Evolutionary conservation across 2,888 invertebrate genomes (phyloP).

Genomic region (Xanthorhoe spadicearia): DNA sequence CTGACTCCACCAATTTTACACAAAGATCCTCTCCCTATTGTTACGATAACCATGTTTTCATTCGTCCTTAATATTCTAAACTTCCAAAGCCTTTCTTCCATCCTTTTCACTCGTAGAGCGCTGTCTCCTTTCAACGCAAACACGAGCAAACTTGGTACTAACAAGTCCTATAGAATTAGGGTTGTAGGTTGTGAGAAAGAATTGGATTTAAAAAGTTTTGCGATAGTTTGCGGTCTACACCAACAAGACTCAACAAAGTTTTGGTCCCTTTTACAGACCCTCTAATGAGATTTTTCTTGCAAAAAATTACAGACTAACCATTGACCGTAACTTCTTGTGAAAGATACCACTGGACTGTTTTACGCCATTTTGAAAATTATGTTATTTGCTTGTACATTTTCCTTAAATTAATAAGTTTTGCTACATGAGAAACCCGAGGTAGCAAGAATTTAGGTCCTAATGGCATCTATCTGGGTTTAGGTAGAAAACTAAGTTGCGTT

Average conservation of each 20-base stretch:
- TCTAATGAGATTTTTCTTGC: neutral
- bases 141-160: slow-evolving; percentile 34
- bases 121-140: slow-evolving; percentile 25
- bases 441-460: too few species aligned
- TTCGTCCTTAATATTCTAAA: slow-evolving; percentile 28
- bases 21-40: slow-evolving; percentile 14
- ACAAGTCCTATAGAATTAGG: slow-evolving; percentile 38
- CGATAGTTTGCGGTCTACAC: neutral
- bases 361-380: too few species aligned
- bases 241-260: neutral
- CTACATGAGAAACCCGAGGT: too few species aligned
- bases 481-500: too few species aligned
- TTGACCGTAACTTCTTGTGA: too few species aligned
- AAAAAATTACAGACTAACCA: neutral
- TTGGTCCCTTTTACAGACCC: neutral
- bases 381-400: too few species aligned
- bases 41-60: slow-evolving; percentile 31
- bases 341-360: too few species aligned
- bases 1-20: slow-evolving; percentile 13
- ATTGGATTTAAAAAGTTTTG: slow-evolving; percentile 22
- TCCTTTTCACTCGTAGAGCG: slow-evolving; percentile 28
- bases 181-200: slow-evolving; percentile 29
- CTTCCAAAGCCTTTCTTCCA: slow-evolving; percentile 21
- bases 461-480: too few species aligned
- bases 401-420: too few species aligned